Evolutionary conservation across 1,140 invertebrate genomes (phyloP).

Genomic region (Pollicipes pollicipes): DNA sequence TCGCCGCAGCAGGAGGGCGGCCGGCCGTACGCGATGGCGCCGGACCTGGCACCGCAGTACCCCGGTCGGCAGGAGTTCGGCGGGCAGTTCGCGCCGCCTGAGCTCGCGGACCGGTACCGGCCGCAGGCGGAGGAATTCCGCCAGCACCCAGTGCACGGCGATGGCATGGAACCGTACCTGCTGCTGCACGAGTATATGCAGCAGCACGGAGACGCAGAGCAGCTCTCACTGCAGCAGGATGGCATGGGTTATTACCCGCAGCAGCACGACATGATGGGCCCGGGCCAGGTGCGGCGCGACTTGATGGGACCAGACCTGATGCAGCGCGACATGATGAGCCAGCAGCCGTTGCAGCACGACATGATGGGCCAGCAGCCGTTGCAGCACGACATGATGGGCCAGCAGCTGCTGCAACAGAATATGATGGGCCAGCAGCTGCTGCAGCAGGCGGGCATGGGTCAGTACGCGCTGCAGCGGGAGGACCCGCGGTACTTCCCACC

Average conservation of each 20-base stretch:
- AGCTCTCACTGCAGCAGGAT: no score
- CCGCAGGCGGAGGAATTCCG: neutral
- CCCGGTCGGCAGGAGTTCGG: no score
- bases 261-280: neutral
- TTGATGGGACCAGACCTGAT: neutral
- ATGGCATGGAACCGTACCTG: neutral
- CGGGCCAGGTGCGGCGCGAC: no score
- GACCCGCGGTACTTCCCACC: no score
- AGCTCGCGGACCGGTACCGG: neutral
- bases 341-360: neutral
- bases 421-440: neutral
- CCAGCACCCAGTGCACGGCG: neutral
- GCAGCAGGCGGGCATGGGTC: no score
- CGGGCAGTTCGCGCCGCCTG: no score
- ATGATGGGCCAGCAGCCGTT: neutral
- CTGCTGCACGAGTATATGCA: no score
- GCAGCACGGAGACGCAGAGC: no score
- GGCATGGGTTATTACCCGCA: neutral
- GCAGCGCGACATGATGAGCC: neutral
- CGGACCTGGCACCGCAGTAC: no score
- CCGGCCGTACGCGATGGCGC: no score
- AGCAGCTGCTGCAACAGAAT: neutral
- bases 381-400: neutral
- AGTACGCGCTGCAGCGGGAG: neutral
- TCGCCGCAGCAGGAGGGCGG: no score